Evolutionary conservation across 1,140 invertebrate species (phyloP).

Genomic region (Nasonia giraulti): DNA sequence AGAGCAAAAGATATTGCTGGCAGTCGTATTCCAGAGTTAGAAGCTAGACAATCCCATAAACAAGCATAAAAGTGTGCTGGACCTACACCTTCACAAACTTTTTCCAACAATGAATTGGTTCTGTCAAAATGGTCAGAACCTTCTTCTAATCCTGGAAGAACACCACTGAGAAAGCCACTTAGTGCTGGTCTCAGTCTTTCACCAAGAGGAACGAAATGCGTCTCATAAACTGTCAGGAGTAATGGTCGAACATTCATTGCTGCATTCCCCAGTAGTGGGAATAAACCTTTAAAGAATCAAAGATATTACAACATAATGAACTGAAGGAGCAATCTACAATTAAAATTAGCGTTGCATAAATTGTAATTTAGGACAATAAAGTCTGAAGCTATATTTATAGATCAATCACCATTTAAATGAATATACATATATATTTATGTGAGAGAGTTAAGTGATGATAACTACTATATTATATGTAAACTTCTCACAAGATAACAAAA

Average conservation of each 20-base stretch:
- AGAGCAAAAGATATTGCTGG: conserved; percentile 90
- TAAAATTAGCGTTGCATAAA: not conserved
- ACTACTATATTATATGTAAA: no score
- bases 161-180: conserved; percentile 90
- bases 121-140: conserved; percentile 93
- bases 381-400: no score
- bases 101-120: conserved; percentile 85
- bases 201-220: conserved; percentile 91
- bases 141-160: conserved; percentile 91
- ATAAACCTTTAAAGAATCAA: conserved; percentile 79
- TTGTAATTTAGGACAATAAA: no score
- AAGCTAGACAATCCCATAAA: conserved; percentile 91
- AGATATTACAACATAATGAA: not conserved
- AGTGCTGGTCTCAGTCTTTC: conserved; percentile 87
- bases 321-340: not conserved
- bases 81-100: conserved; percentile 88
- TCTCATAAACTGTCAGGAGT: conserved; percentile 92
- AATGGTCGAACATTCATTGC: conserved; percentile 93
- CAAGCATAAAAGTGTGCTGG: conserved; percentile 89
- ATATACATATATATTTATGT: no score
- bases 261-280: conserved; percentile 91
- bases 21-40: conserved; percentile 88
- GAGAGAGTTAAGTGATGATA: no score
- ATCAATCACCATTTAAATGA: no score
- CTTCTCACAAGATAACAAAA: no score